These are phyloP conservation scores for Panagrolaimus sp. DNA, from an alignment of 1,140 invertebrate genomes.

Conservation along the genomic window DNA sequence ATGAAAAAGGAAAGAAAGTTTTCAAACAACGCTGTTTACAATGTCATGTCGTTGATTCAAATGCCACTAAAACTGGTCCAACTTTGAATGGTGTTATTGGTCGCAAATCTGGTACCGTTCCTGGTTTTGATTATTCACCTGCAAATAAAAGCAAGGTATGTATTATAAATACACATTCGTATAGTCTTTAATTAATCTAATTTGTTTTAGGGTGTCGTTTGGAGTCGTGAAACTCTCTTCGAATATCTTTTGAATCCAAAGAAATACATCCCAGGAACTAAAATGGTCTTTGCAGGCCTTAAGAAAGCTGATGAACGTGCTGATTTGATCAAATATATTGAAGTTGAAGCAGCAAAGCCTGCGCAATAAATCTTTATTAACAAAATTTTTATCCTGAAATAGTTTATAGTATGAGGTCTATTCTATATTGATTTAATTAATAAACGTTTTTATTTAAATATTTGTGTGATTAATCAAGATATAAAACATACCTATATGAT, in stretches of 20 bases:
- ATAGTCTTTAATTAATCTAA: conserved; percentile 13
- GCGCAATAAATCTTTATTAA: conserved; percentile 14
- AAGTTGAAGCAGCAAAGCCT: conserved; percentile 51
- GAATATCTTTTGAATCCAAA: conserved; percentile 96
- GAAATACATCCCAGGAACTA: conserved; percentile 96
- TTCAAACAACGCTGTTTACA: conserved; percentile 92
- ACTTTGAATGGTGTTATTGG: conserved; percentile 88
- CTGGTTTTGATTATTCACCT: conserved; percentile 87
- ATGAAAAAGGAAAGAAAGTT: conserved; percentile 92
- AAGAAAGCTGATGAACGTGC: conserved; percentile 89
- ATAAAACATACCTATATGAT: too few species aligned
- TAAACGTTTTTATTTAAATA: too few species aligned
- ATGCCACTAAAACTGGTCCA: conserved; percentile 81
- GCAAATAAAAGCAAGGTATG: conserved; percentile 91
- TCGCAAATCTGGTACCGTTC: conserved; percentile 86
- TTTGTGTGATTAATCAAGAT: too few species aligned
- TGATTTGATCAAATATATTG: conserved; percentile 85
- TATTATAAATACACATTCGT: conserved; percentile 10
- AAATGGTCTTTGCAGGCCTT: conserved; percentile 98
- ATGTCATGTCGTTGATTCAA: conserved; percentile 81
- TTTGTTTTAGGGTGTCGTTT: conserved; percentile 76
- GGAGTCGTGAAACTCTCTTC: conserved; percentile 87
- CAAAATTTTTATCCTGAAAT: background rate
- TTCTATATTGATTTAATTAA: too few species aligned
- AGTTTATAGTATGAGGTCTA: too few species aligned